Percentiles rank a stretch among this genome's conserved stretches.
phyloP scores from a whole-genome alignment of 2,797 vertebrate species.

The Esox masquinongy region DNA sequence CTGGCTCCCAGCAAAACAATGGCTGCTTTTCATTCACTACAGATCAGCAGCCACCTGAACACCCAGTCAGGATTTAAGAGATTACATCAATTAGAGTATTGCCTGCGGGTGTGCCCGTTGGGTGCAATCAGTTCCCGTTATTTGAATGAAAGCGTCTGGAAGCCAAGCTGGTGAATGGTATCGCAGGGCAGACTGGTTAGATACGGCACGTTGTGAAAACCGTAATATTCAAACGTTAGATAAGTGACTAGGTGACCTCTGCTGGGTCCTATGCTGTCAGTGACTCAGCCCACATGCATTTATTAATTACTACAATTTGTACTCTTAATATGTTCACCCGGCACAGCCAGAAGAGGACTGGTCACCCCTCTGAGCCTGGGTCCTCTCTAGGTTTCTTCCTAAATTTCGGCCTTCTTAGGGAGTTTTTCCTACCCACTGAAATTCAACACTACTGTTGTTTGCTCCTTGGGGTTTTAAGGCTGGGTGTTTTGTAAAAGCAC shows the following conservation, averaged over 20 bases:
- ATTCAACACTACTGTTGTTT: no score
- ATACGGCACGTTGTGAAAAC: conserved; percentile 35
- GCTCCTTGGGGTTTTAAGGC: no score
- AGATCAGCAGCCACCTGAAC: conserved; percentile 69
- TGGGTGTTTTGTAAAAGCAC: no score
- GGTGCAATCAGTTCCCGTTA: conserved; percentile 65
- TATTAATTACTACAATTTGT: no score
- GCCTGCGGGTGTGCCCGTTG: conserved; percentile 71
- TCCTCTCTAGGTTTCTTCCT: no score
- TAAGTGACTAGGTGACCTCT: conserved; percentile 35
- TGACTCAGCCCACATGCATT: no score
- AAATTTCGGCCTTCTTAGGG: no score
- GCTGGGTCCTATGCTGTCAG: conserved; percentile 28
- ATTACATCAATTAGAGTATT: conserved; percentile 74
- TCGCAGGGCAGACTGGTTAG: conserved; percentile 25
- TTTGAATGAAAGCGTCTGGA: conserved; percentile 66
- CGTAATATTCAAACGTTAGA: conserved; percentile 14
- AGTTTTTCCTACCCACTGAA: no score
- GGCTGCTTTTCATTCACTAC: conserved; percentile 65
- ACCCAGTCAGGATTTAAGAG: conserved; percentile 69
- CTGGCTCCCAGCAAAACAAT: conserved; percentile 64
- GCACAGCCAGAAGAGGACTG: no score
- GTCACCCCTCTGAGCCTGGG: no score
- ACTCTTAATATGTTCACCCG: no score
- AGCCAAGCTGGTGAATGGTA: conserved; percentile 8